phyloP scores from a whole-genome alignment of 2,888 invertebrate species.

The Bellardia bayeri region DNA sequence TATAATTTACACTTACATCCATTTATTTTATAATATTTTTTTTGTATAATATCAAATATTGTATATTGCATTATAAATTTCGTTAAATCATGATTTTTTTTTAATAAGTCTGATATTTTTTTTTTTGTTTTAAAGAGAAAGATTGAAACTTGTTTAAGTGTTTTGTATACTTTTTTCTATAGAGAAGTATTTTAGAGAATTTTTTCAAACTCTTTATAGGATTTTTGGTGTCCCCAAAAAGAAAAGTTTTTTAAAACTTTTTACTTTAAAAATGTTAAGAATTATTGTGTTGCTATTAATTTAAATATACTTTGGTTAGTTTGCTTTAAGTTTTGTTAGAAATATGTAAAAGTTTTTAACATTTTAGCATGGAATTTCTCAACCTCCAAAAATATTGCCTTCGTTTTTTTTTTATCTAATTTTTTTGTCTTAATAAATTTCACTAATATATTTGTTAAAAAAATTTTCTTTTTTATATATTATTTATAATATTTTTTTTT shows the following conservation, averaged over 20 bases:
- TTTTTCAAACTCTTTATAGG: conserved; percentile 49
- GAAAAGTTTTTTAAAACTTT: not conserved
- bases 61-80: conserved; percentile 72
- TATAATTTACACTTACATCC: conserved; percentile 71
- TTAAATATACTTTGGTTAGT: not conserved
- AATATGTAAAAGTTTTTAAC: not conserved
- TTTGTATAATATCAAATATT: conserved; percentile 70
- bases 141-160: not conserved
- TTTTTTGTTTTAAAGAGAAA: conserved; percentile 23
- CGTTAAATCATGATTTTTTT: conserved; percentile 44
- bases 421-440: conserved; percentile 47
- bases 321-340: not conserved
- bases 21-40: conserved; percentile 64
- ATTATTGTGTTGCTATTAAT: not conserved
- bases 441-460: conserved; percentile 56
- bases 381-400: conserved; percentile 81
- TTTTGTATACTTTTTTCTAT: conserved; percentile 63
- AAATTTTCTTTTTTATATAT: conserved; percentile 57
- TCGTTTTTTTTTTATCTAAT: conserved; percentile 45
- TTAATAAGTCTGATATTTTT: conserved; percentile 57
- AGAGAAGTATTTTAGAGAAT: conserved; percentile 60
- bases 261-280: conserved; percentile 29
- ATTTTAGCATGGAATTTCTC: conserved; percentile 75
- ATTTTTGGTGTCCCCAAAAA: no score
- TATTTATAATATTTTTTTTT: conserved; percentile 34